These are phyloP conservation scores for Coregonus clupeaformis DNA, from an alignment of 2,113 vertebrate species.

Conservation along the genomic window DNA sequence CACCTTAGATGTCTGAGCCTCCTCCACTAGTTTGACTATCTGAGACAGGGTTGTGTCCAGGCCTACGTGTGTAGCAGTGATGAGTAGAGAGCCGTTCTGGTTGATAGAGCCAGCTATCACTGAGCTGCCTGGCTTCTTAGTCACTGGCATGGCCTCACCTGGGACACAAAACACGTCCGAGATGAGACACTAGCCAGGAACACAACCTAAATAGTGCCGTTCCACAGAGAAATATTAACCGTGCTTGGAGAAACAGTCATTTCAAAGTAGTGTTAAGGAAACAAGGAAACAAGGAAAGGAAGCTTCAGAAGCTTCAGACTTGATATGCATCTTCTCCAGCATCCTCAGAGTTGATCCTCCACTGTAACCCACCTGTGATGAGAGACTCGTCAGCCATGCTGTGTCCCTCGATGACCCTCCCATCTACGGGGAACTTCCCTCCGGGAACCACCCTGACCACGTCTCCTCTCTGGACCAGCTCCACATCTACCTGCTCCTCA, in stretches of 20 bases:
- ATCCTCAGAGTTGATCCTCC: not conserved
- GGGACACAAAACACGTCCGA: slow-evolving; percentile 22
- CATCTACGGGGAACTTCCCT: slow-evolving; percentile 97
- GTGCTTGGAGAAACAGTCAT: too few species aligned
- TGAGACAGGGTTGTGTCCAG: slow-evolving; percentile 94
- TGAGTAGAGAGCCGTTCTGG: slow-evolving; percentile 91
- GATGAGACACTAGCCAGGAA: not conserved
- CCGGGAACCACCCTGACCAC: slow-evolving; percentile 92
- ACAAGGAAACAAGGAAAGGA: too few species aligned
- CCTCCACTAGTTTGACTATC: slow-evolving; percentile 96
- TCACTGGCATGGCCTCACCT: slow-evolving; percentile 98
- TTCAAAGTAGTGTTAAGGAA: too few species aligned
- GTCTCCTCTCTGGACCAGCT: slow-evolving; percentile 94
- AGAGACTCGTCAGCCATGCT: slow-evolving; percentile 97
- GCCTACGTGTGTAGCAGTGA: slow-evolving; percentile 92
- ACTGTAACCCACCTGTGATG: slow-evolving; percentile 86
- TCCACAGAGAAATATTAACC: too few species aligned
- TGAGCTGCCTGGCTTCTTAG: slow-evolving; percentile 86
- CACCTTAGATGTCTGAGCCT: slow-evolving; percentile 97
- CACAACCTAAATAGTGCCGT: too few species aligned
- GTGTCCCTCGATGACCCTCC: slow-evolving; percentile 89
- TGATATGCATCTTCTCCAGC: too few species aligned
- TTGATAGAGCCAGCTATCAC: slow-evolving; percentile 99
- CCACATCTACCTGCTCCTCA: slow-evolving; percentile 95
- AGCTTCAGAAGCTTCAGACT: too few species aligned